Evolutionary conservation across 2,797 vertebrate species (phyloP).

Genomic region (Lagocephalus sceleratus): DNA sequence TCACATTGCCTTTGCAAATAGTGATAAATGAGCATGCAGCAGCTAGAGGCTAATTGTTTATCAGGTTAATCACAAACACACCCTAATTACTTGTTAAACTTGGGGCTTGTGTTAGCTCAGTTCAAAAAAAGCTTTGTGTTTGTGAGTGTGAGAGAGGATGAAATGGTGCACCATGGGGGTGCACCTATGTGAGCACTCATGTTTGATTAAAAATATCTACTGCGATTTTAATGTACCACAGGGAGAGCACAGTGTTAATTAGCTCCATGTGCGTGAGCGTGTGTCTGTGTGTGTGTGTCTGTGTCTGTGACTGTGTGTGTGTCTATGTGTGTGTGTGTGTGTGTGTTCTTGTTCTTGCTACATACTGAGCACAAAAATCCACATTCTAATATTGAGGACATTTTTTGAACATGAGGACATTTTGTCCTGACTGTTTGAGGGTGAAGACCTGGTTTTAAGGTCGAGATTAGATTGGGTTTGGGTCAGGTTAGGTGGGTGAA

Average conservation of each 20-base stretch:
- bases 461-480: too few relatives aligned
- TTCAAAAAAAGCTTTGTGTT: constrained; percentile 2
- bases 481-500: too few relatives aligned
- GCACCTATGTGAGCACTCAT: constrained; percentile 31
- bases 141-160: constrained; percentile 7
- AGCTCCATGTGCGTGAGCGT: constrained; percentile 20
- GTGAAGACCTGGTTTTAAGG: too few relatives aligned
- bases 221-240: constrained; percentile 50
- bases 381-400: too few relatives aligned
- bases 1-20: constrained; percentile 25
- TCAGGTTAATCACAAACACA: constrained; percentile 36
- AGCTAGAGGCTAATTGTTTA: constrained; percentile 35
- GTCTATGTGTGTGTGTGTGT: too few relatives aligned
- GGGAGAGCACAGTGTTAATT: constrained; percentile 64
- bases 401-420: too few relatives aligned
- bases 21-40: constrained; percentile 23
- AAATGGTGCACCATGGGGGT: constrained; percentile 47
- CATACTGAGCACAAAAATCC: too few relatives aligned
- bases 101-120: constrained; percentile 31
- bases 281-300: constrained; percentile 12
- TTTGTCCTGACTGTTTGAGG: too few relatives aligned
- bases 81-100: constrained; percentile 45
- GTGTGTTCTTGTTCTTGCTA: too few relatives aligned
- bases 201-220: constrained; percentile 60
- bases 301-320: too few relatives aligned